Evolutionary conservation across 2,113 vertebrate genomes (phyloP).

Genomic region (Butastur rufipennis): DNA sequence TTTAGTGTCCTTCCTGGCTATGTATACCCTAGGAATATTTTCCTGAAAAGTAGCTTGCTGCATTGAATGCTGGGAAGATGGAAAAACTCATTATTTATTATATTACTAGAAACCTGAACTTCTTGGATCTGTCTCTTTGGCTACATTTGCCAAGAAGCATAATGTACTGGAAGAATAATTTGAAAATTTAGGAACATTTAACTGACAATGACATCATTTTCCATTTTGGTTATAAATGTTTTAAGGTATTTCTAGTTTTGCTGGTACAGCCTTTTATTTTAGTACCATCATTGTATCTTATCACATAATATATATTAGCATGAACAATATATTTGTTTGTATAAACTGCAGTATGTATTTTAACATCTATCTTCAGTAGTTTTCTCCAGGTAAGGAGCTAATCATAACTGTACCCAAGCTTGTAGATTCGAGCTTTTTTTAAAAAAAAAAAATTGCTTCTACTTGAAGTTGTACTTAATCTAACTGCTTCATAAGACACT

Average conservation of each 20-base stretch:
- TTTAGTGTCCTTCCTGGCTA: not conserved
- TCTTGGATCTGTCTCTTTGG: not conserved
- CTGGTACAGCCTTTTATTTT: not conserved
- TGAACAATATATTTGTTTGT: not conserved
- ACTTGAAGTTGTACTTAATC: not conserved
- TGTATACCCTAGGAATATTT: not conserved
- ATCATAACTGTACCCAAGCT: not conserved
- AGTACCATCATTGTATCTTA: not conserved
- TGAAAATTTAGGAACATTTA: constrained; percentile 13
- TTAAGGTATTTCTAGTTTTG: not conserved
- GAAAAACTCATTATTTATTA: not conserved
- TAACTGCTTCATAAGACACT: not conserved
- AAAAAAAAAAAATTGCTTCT: not conserved
- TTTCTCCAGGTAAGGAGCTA: not conserved
- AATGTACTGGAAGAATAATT: constrained; percentile 12
- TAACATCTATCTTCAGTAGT: not conserved
- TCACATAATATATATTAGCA: not conserved
- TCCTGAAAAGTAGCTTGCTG: not conserved
- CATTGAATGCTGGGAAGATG: not conserved
- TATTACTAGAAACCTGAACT: not conserved
- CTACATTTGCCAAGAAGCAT: not conserved
- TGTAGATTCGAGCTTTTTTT: not conserved
- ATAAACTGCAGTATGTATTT: not conserved
- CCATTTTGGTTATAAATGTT: not conserved
- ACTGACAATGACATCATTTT: not conserved